Evolutionary conservation across 2,888 invertebrate species (phyloP), one percentile per base, ranked within the genome.

Genomic region (Andrena haemorrhoa): DNA sequence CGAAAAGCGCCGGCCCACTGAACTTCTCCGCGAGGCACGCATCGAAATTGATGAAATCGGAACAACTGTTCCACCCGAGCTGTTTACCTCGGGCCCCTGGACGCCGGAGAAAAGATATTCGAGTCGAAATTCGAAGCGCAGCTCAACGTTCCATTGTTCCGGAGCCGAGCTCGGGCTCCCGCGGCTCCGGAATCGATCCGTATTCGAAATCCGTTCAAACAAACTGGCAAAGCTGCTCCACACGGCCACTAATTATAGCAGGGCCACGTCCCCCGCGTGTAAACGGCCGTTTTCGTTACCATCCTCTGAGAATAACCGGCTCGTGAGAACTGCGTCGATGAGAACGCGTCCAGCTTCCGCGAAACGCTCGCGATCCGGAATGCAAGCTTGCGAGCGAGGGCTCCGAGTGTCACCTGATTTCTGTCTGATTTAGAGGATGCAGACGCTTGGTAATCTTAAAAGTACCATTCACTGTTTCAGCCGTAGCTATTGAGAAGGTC

Each of bases 241-340:
- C 29, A 49, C 56, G 60, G 26, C n/a, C 61, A 68, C 82, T 79
- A 79, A 79, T 82, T 76, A 76, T 84, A 84, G 75, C 72, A 6
- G 35, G 56, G 47, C 60, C 64, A 49, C 29, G 68, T 61, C 70
- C 56, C 70, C 70, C 56, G 2, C 61, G 66, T 61, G 60, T 64
- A 56, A 82, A 77, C 75, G 61, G 31, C 26, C 81, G 51, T 63
- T 75, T 78, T 66, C 64, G 64, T 64, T 68, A 69, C 63, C 63
- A 64, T 60, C 66, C 70, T 60, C 80, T 51, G 74, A 75, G 74
- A 81, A 74, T 81, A 83, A 70, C 81, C 76, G 56, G 51, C 31
- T 16, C 41, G 49, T 53, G 69, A 75, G 64, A 29, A 56, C 58
- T 29, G 53, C 61, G 60, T 16, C 65, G 71, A 64, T 35, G 60